A percentile compares a stretch with the other conserved stretches of the same genome.
Evolutionary conservation across 1,140 invertebrate species (phyloP).

Genomic region (Drosophila persimilis): DNA sequence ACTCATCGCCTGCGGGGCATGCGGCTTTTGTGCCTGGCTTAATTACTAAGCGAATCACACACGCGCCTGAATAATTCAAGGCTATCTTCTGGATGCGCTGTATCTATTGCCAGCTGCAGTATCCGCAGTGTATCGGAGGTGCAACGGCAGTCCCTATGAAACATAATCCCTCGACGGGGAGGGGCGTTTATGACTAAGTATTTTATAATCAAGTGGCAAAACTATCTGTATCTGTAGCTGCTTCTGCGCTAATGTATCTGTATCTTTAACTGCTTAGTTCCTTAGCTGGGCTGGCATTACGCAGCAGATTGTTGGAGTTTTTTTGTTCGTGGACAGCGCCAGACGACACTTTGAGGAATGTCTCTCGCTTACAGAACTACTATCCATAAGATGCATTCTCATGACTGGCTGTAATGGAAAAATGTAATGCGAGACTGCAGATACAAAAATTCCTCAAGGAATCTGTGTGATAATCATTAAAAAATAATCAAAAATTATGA

Average conservation of each 20-base stretch:
- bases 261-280: too few relatives aligned
- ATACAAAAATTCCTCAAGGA: too few relatives aligned
- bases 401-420: too few relatives aligned
- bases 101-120: constrained; percentile 69
- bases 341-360: too few relatives aligned
- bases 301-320: too few relatives aligned
- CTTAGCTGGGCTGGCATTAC: too few relatives aligned
- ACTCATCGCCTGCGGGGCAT: constrained; percentile 59
- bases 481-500: too few relatives aligned
- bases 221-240: constrained; percentile 19
- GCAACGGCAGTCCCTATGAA: constrained; percentile 28
- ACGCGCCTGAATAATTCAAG: constrained; percentile 81
- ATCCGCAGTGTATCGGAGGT: constrained; percentile 5
- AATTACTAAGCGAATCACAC: constrained; percentile 81
- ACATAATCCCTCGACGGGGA: constrained; percentile 41
- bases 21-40: constrained; percentile 75
- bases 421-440: too few relatives aligned
- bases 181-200: constrained; percentile 64
- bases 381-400: too few relatives aligned
- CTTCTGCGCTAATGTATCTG: background rate
- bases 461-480: too few relatives aligned
- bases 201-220: constrained; percentile 75
- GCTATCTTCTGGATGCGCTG: constrained; percentile 61
- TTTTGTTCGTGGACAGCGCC: too few relatives aligned
- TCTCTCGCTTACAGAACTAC: too few relatives aligned